These are phyloP conservation scores for Syngnathus floridae DNA, from an alignment of 2,113 vertebrate genomes.

Conservation along the genomic window DNA sequence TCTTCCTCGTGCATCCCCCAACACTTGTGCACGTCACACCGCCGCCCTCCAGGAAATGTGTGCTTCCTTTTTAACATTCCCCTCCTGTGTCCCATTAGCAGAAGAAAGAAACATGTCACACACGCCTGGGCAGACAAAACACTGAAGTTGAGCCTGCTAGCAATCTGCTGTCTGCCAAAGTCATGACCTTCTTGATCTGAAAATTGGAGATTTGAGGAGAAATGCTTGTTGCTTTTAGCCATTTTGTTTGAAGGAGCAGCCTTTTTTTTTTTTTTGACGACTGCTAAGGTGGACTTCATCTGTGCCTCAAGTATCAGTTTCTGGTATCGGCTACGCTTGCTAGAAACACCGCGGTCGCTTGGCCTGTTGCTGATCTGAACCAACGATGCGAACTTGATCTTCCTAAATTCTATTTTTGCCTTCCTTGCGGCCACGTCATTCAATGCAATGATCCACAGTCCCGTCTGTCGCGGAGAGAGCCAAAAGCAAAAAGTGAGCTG, in stretches of 20 bases:
- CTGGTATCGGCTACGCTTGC: no score
- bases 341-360: no score
- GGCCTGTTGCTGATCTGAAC: no score
- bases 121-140: background rate
- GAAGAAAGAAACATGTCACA: conserved; percentile 40
- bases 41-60: conserved; percentile 55
- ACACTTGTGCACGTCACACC: conserved; percentile 38
- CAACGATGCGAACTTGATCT: background rate
- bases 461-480: conserved; percentile 45
- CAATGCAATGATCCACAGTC: conserved; percentile 40
- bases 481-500: conserved; percentile 31
- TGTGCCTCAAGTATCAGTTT: no score
- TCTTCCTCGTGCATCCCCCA: conserved; percentile 19
- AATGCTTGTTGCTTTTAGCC: no score
- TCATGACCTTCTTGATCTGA: background rate
- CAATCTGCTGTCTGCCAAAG: background rate
- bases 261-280: no score
- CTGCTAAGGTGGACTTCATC: no score
- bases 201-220: no score
- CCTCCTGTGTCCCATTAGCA: conserved; percentile 56
- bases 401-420: conserved; percentile 15
- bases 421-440: conserved; percentile 44
- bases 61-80: conserved; percentile 48
- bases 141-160: background rate
- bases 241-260: background rate